Evolutionary conservation across 1,140 invertebrate species (phyloP), one percentile per base, ranked within the genome.

Genomic region (Bombus confusus): DNA sequence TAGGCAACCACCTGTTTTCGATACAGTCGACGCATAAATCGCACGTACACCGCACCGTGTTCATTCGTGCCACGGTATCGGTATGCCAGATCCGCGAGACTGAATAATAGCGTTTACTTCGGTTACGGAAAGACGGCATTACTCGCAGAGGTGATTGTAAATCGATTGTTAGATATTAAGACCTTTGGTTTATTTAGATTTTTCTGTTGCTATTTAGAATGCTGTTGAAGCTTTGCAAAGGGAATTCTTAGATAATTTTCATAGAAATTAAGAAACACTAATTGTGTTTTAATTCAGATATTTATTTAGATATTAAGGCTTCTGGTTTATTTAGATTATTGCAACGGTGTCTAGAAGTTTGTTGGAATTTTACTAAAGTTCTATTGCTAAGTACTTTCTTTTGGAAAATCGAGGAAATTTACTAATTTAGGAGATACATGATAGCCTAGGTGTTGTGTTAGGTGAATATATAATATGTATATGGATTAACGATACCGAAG

Each of bases 1-100:
- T 83, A 83, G 74, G 69, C 64, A 83, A 83, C 82, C 82, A 83
- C 82, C 82, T 83, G 82, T 83, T 83, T 78, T 83, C 82, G 62
- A 78, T 83, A 83, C 18, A 39, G 64, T 43, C 74, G 74, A 69
- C 22, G 34, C 64, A 83, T 83, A 83, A 83, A 83, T 83, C 81
- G 73, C 52, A 37, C 31, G 41, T 39, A 31, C 57, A 52, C 59
- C n/a, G 39, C 25, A 18, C 37, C 10, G 28, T 72, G 41, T 41
- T 74, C n/a, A 57, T 74, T 64, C 59, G 57, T 43, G 59, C 31
- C 52, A 41, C 39, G 34, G 18, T 75, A 82, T 82, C 71, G 57
- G 59, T 34, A 77, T 57, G 62, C 47, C 34, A 69, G 74, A 83
- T 78, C 74, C 82, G 74, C 74, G 73, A 8, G 8, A 34, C 18